phyloP scores from a whole-genome alignment of 1,140 invertebrate species.

The Drosophila insularis region DNA sequence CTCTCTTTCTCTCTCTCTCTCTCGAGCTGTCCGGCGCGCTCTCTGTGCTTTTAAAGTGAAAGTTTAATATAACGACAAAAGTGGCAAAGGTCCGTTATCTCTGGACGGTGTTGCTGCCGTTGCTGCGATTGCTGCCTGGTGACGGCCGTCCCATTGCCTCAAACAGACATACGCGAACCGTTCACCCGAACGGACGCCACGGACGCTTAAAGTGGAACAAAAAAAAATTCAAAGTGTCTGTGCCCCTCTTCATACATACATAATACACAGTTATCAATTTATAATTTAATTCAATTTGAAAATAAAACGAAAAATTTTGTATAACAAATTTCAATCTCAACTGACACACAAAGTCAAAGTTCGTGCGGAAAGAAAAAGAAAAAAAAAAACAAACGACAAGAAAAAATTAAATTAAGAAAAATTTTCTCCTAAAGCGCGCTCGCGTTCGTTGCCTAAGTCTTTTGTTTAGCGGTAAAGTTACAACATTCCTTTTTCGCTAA shows the following conservation, averaged over 20 bases:
- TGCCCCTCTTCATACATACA: neutral
- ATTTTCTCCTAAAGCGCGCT: constrained; percentile 33
- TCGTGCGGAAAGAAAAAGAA: constrained; percentile 8
- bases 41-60: constrained; percentile 70
- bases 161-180: constrained; percentile 78
- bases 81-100: constrained; percentile 81
- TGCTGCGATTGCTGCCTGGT: constrained; percentile 57
- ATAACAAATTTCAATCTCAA: neutral
- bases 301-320: constrained; percentile 1
- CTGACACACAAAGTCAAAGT: constrained; percentile 1
- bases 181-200: constrained; percentile 79
- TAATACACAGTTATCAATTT: constrained; percentile 10
- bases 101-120: constrained; percentile 61
- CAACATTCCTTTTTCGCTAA: constrained; percentile 50
- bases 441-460: constrained; percentile 70
- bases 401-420: constrained; percentile 3
- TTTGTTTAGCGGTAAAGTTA: constrained; percentile 59
- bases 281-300: neutral
- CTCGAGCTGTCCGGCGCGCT: constrained; percentile 10
- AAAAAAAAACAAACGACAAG: neutral
- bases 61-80: constrained; percentile 73
- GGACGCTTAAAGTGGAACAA: constrained; percentile 33
- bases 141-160: constrained; percentile 54
- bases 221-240: neutral
- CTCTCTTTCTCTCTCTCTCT: constrained; percentile 22